These are phyloP conservation scores for Bathybates hornii DNA, from an alignment of 2,113 vertebrate genomes.

Conservation along the genomic window DNA sequence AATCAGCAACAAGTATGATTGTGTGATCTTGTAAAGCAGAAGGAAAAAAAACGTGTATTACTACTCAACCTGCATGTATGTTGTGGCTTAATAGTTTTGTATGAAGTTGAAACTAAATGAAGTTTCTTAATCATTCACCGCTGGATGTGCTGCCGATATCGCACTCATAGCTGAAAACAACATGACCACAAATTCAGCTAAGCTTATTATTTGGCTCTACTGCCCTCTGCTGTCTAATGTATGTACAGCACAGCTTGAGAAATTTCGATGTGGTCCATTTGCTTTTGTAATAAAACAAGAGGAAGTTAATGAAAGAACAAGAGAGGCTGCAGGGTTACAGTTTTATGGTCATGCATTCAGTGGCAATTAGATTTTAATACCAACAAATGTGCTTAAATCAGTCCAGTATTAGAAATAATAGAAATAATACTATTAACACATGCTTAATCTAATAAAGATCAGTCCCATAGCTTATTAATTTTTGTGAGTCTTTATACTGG, in stretches of 20 bases:
- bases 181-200: background rate
- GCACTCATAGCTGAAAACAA: background rate
- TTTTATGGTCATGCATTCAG: background rate
- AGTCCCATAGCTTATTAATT: background rate
- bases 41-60: background rate
- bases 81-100: background rate
- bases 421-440: background rate
- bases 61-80: background rate
- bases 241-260: background rate
- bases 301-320: background rate
- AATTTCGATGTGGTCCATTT: background rate
- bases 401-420: background rate
- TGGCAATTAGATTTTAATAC: background rate
- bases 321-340: background rate
- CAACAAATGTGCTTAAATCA: background rate
- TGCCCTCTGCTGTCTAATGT: constrained; percentile 44
- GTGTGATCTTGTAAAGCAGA: background rate
- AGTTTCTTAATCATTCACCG: background rate
- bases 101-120: background rate
- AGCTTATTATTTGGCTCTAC: background rate
- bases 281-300: background rate
- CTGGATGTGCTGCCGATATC: fast-evolving
- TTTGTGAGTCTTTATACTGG: background rate
- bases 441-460: background rate
- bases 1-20: background rate